phyloP scores from a whole-genome alignment of 2,113 vertebrate genomes.

The Tonatia bakeri region DNA sequence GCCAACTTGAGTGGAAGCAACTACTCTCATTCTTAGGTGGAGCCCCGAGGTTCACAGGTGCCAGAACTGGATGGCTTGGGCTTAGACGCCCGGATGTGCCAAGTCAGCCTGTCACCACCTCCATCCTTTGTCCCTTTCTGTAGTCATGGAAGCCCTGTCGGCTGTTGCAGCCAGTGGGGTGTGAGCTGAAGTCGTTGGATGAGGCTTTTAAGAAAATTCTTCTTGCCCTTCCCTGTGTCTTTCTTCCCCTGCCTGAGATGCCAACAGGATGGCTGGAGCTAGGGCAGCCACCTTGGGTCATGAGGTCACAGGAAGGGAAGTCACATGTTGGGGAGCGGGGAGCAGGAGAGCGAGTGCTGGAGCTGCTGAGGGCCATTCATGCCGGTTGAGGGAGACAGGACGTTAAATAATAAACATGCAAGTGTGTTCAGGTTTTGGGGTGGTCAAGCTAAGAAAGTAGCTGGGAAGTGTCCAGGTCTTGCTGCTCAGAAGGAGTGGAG shows the following conservation, averaged over 20 bases:
- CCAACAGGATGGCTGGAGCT: not conserved
- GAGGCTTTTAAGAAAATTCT: not conserved
- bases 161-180: not conserved
- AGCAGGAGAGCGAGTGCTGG: not conserved
- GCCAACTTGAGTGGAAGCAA: too few relatives aligned
- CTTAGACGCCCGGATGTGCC: too few relatives aligned
- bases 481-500: not conserved
- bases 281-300: not conserved
- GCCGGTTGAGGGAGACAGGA: not conserved
- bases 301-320: not conserved
- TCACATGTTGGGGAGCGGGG: not conserved
- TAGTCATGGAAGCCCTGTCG: not conserved
- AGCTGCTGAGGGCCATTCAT: not conserved
- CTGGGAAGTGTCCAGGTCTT: rapidly evolving
- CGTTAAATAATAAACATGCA: not conserved
- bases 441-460: not conserved
- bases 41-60: too few relatives aligned
- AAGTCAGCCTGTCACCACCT: too few relatives aligned
- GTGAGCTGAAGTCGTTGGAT: not conserved
- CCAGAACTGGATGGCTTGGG: not conserved
- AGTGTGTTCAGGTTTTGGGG: not conserved
- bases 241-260: not conserved
- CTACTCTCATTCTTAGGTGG: not conserved
- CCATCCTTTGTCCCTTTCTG: not conserved
- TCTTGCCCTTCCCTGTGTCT: not conserved